These are phyloP conservation scores for Nasonia vitripennis DNA, from an alignment of 1,140 invertebrate genomes.

Conservation along the genomic window DNA sequence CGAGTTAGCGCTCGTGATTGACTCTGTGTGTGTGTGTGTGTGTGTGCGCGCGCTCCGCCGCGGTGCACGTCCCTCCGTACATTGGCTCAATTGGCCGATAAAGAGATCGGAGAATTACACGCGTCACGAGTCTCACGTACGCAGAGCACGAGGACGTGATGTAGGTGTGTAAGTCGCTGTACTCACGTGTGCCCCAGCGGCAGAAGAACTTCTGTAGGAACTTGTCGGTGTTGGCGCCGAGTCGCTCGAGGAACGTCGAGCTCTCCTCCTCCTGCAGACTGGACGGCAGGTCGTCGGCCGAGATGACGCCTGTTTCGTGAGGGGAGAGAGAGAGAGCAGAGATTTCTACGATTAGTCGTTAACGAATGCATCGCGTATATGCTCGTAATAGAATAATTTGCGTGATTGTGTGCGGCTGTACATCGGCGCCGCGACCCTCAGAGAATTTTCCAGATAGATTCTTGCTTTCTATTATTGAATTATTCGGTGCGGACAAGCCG, in stretches of 20 bases:
- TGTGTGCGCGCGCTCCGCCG: not conserved
- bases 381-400: not conserved
- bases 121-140: not conserved
- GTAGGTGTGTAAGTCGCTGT: not conserved
- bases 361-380: not conserved
- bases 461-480: no score
- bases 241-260: constrained; percentile 83
- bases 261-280: constrained; percentile 66
- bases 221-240: constrained; percentile 86
- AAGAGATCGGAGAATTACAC: constrained; percentile 1
- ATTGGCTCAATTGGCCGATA: constrained; percentile 2
- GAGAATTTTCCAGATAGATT: not conserved
- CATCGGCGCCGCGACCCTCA: not conserved
- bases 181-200: constrained; percentile 82
- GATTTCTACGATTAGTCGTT: not conserved
- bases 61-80: not conserved
- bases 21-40: not conserved
- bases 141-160: not conserved
- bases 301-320: constrained; percentile 68
- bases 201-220: constrained; percentile 86
- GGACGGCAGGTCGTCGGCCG: constrained; percentile 69
- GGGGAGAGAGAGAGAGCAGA: not conserved
- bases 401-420: not conserved
- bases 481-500: no score
- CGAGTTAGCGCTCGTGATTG: not conserved